phyloP scores from a whole-genome alignment of 1,140 invertebrate genomes.

The Aphelinus atriplicis region DNA sequence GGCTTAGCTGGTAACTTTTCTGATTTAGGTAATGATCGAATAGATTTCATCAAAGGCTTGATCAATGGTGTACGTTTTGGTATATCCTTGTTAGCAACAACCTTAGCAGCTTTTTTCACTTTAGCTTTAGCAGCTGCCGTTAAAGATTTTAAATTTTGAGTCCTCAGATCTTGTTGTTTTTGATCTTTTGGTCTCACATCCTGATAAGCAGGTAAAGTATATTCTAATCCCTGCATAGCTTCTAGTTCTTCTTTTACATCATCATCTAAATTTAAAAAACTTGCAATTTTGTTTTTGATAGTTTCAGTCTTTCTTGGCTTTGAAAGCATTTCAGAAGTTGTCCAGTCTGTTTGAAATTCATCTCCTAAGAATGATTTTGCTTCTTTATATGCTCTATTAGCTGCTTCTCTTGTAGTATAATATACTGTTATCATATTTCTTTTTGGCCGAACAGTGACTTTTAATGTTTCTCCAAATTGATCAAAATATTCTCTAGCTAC shows the following conservation, averaged over 20 bases:
- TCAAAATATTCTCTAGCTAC: conserved; percentile 73
- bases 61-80: conserved; percentile 32
- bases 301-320: conserved; percentile 54
- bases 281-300: conserved; percentile 44
- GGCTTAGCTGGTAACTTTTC: neutral
- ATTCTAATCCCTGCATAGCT: conserved; percentile 55
- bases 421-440: conserved; percentile 70
- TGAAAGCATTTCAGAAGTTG: conserved; percentile 52
- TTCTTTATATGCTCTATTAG: conserved; percentile 69
- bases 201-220: conserved; percentile 44
- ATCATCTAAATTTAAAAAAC: conserved; percentile 51
- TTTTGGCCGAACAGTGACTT: conserved; percentile 71
- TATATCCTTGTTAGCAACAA: conserved; percentile 32
- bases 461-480: conserved; percentile 71
- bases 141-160: conserved; percentile 25
- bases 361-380: conserved; percentile 70
- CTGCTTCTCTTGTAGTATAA: conserved; percentile 69
- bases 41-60: conserved; percentile 43
- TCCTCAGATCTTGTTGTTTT: neutral
- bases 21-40: neutral
- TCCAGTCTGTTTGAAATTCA: conserved; percentile 70
- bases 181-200: conserved; percentile 29
- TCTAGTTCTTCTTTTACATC: conserved; percentile 66
- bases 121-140: conserved; percentile 16
- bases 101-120: conserved; percentile 42